Base-by-base conservation (phyloP, 2,113 vertebrate species). In the Apistogramma diplotaenia region DNA sequence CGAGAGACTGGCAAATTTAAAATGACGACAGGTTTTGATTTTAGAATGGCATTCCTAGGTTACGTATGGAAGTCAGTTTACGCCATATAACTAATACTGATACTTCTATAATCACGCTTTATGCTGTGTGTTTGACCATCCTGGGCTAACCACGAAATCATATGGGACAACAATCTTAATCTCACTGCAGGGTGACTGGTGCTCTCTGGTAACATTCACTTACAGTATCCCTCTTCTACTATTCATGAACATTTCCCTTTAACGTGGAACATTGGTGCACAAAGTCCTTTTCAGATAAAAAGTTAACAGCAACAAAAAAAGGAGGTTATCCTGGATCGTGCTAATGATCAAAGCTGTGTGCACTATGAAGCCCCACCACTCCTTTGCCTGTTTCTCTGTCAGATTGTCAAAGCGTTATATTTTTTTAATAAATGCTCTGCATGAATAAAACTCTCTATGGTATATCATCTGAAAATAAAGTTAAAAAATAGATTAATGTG, bases 361-460 rank as follows among this genome's bases (percentile, higher is more conserved):
- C 67, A 37, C 55, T 54, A 12, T 29, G 61, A 86, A 79, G 83
- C 76, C 71, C 37, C 67, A 60, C 53, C 37, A 70, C 33, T 78
- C 65, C 40, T 55, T 40, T 57, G 46, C 77, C 71, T 43, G 27
- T 74, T 31, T 83, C 85, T 78, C 61, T 46, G 72, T 90, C 87
- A 84, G 91, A 93, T 92, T 92, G 92, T 93, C 91, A 90, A 92
- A 89, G 90, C 85, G 57, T 84, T 77, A 81, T 82, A 75, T 89
- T 85, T 67, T 85, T 67, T 70, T n/a, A 53, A 87, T 89, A 86
- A 92, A 91, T 91, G 84, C 81, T 92, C 70, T 71, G 85, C 3
- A n/a, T 59, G 74, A 80, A 83, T 78, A 72, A 16, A 87, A 78
- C 80, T 37, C 46, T 83, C 59, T 53, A 11, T 49, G 61, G 74